phyloP scores from a whole-genome alignment of 2,797 vertebrate species.

The Chromobotia macracanthus region DNA sequence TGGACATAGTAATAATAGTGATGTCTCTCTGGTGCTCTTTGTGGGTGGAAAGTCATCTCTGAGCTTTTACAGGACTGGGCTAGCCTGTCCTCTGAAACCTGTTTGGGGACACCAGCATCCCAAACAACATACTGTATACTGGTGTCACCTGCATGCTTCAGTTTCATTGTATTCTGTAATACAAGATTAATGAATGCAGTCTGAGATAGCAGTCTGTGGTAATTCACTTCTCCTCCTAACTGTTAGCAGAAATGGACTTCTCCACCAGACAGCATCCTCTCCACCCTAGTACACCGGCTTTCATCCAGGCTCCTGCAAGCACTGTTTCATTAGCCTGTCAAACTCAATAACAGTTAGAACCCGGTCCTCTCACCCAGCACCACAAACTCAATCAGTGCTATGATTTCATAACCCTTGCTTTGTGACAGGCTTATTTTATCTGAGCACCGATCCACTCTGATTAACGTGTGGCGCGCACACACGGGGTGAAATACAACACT shows the following conservation, averaged over 20 bases:
- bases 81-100: constrained; percentile 21
- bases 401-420: constrained; percentile 90
- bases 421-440: constrained; percentile 88
- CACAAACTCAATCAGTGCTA: constrained; percentile 80
- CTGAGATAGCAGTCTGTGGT: not conserved
- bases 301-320: constrained; percentile 14
- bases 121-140: not conserved
- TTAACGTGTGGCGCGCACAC: constrained; percentile 68
- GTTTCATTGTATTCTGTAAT: not conserved
- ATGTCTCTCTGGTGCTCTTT: not conserved
- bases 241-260: constrained; percentile 1
- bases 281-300: not conserved
- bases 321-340: constrained; percentile 80
- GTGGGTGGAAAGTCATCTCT: not conserved
- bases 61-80: not conserved
- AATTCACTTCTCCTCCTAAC: not conserved
- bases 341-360: constrained; percentile 79
- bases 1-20: not conserved
- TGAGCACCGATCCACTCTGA: constrained; percentile 80
- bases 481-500: constrained; percentile 69
- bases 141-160: not conserved
- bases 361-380: constrained; percentile 66
- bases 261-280: constrained; percentile 8
- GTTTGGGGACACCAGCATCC: not conserved
- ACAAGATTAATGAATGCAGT: not conserved